Percentiles rank a stretch among this genome's conserved stretches.
Evolutionary conservation across 2,113 vertebrate genomes (phyloP).

Genomic region (Myocastor coypus): DNA sequence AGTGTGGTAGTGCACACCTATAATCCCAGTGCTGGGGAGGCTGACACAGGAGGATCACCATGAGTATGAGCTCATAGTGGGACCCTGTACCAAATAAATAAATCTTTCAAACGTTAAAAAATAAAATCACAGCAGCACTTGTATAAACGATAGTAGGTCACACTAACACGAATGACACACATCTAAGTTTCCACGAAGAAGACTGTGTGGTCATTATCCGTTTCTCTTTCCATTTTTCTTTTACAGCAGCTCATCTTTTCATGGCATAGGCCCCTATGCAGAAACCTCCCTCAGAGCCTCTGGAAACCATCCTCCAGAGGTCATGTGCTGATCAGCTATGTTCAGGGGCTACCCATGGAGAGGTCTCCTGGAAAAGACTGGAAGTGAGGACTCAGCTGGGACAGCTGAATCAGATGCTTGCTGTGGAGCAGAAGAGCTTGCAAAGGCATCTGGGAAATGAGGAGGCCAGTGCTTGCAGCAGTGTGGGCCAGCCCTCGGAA

Average conservation of each 20-base stretch:
- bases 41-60: too few relatives aligned
- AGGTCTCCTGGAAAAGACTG: background rate
- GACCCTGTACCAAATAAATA: too few relatives aligned
- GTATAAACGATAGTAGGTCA: background rate
- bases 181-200: background rate
- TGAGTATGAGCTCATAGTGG: too few relatives aligned
- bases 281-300: background rate
- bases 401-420: background rate
- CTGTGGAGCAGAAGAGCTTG: background rate
- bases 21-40: too few relatives aligned
- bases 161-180: background rate
- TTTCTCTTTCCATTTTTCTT: background rate
- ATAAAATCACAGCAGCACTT: background rate
- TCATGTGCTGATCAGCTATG: background rate
- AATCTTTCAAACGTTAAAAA: too few relatives aligned
- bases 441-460: slow-evolving; percentile 20
- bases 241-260: background rate
- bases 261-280: background rate
- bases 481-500: background rate
- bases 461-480: background rate
- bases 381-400: background rate
- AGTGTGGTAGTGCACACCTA: too few relatives aligned
- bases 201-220: background rate
- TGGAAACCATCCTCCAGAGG: background rate
- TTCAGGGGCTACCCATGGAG: background rate